A percentile compares a stretch with the other conserved stretches of the same genome.
phyloP scores from a whole-genome alignment of 2,113 vertebrate species.

The Sylvietta virens region DNA sequence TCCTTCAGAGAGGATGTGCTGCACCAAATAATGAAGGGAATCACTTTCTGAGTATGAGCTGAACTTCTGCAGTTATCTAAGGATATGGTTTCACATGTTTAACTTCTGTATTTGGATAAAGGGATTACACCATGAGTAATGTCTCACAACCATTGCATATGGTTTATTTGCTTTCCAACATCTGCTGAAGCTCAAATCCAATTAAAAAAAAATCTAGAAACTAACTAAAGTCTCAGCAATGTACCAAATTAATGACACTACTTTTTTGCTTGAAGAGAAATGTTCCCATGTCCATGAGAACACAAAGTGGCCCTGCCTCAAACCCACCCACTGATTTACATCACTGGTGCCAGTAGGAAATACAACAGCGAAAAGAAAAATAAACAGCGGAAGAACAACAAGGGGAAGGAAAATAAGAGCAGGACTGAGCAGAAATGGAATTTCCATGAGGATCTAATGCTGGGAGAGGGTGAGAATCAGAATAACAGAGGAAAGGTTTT shows the following conservation, averaged over 20 bases:
- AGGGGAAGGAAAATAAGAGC: not conserved
- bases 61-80: slow-evolving; percentile 18
- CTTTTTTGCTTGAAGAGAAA: not conserved
- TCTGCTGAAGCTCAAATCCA: slow-evolving; percentile 61
- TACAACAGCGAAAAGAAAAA: not conserved
- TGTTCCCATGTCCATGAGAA: not conserved
- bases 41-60: not conserved
- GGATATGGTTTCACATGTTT: slow-evolving; percentile 51
- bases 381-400: not conserved
- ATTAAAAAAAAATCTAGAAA: not conserved
- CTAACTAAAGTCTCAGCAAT: not conserved
- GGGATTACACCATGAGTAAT: slow-evolving; percentile 58
- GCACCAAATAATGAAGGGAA: not conserved
- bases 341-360: slow-evolving; percentile 1
- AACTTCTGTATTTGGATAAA: slow-evolving; percentile 60
- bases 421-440: not conserved
- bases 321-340: not conserved
- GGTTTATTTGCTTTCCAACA: slow-evolving; percentile 64
- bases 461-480: not conserved
- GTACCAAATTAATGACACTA: not conserved
- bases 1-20: not conserved
- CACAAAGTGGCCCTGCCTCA: not conserved
- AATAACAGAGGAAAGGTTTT: slow-evolving; percentile 6
- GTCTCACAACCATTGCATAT: slow-evolving; percentile 8
- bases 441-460: not conserved